phyloP scores from a whole-genome alignment of 2,888 invertebrate genomes.

The Spilarctia lutea region DNA sequence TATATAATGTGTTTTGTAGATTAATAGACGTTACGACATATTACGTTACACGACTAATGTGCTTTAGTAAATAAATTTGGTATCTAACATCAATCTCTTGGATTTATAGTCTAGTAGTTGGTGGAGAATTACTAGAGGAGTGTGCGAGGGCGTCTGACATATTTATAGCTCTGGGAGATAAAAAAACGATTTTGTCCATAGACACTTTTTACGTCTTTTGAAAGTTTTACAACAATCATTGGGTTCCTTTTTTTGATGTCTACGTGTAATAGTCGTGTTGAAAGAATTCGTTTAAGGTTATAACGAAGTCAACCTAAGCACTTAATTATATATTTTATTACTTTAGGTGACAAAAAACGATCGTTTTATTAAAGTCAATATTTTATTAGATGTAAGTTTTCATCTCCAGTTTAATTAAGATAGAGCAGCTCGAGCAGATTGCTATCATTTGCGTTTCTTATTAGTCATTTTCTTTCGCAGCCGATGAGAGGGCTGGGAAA shows the following conservation, averaged over 20 bases:
- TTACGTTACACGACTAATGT: constrained; percentile 77
- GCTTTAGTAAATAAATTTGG: constrained; percentile 80
- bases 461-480: constrained; percentile 73
- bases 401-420: constrained; percentile 75
- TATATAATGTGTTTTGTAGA: constrained; percentile 70
- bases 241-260: constrained; percentile 58
- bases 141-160: constrained; percentile 75
- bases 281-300: constrained; percentile 69
- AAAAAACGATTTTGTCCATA: constrained; percentile 68
- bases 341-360: constrained; percentile 27
- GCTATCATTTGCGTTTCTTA: constrained; percentile 78
- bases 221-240: constrained; percentile 62
- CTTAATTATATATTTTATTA: constrained; percentile 44
- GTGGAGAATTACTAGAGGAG: constrained; percentile 65
- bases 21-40: constrained; percentile 78
- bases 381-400: constrained; percentile 56
- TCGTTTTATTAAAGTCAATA: constrained; percentile 35
- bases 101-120: constrained; percentile 78
- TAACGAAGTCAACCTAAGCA: constrained; percentile 50
- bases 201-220: constrained; percentile 69
- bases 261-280: constrained; percentile 59
- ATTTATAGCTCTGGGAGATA: constrained; percentile 77
- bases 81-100: constrained; percentile 81
- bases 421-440: constrained; percentile 64
- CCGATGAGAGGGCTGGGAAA: constrained; percentile 69